Evolutionary conservation across 2,888 invertebrate genomes (phyloP).

Genomic region (Polyommatus icarus): DNA sequence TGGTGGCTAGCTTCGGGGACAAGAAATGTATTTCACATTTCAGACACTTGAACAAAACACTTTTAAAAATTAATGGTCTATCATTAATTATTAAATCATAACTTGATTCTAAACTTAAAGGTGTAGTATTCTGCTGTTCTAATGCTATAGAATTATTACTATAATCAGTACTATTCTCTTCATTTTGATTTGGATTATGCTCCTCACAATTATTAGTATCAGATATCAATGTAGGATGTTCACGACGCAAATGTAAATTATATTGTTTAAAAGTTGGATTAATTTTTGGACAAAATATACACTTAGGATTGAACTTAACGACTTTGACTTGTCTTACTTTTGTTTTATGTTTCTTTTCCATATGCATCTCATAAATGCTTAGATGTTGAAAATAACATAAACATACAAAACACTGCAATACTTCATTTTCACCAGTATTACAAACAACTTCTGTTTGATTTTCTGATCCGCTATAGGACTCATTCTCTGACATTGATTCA

Average conservation of each 20-base stretch:
- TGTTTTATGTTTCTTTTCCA: slow-evolving; percentile 37
- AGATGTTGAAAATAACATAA: slow-evolving; percentile 37
- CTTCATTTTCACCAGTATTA: slow-evolving; percentile 17
- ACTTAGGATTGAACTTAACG: slow-evolving; percentile 49
- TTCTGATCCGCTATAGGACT: background rate
- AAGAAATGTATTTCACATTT: slow-evolving; percentile 62
- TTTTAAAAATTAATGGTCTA: slow-evolving; percentile 42
- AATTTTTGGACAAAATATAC: slow-evolving; percentile 50
- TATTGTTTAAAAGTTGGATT: slow-evolving; percentile 40
- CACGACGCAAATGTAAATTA: slow-evolving; percentile 46
- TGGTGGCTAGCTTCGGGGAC: slow-evolving; percentile 49
- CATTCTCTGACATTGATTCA: background rate
- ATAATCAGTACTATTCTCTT: background rate
- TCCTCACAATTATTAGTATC: background rate
- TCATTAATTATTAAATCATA: slow-evolving; percentile 24
- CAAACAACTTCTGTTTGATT: slow-evolving; percentile 23
- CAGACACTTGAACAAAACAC: slow-evolving; percentile 57
- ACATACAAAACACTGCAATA: slow-evolving; percentile 37
- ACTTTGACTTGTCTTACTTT: slow-evolving; percentile 39
- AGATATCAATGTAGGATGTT: slow-evolving; percentile 37
- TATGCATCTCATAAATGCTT: slow-evolving; percentile 35
- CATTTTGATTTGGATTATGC: background rate
- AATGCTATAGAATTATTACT: background rate
- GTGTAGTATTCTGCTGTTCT: slow-evolving; percentile 4
- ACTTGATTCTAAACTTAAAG: slow-evolving; percentile 23